Evolutionary conservation across 2,113 vertebrate species (phyloP).

Genomic region (Tamias sibiricus): DNA sequence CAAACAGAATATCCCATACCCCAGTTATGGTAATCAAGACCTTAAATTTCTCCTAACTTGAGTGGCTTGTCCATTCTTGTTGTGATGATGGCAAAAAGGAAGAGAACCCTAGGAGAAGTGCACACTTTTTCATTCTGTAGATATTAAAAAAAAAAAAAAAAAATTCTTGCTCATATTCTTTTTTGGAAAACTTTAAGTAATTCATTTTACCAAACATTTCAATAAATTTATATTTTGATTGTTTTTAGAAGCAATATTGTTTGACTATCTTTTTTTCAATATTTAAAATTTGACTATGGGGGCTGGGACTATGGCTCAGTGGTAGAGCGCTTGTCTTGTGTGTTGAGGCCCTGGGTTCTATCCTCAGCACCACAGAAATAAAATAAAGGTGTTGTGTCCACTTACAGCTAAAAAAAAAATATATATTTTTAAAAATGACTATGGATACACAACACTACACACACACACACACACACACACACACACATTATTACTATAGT

Average conservation of each 20-base stretch:
- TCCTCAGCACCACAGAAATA: no score
- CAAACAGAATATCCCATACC: neutral
- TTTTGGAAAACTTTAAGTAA: neutral
- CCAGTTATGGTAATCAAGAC: neutral
- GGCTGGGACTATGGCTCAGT: no score
- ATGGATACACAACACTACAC: no score
- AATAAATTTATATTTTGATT: neutral
- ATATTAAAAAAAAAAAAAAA: no score
- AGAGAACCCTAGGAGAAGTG: accelerated
- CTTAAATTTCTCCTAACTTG: neutral
- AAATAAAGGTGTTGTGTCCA: no score
- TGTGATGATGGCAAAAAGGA: neutral
- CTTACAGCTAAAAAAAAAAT: no score
- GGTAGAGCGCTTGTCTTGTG: no score
- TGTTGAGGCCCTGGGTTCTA: no score
- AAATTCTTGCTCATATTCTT: neutral
- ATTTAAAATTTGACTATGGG: neutral
- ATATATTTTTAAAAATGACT: no score
- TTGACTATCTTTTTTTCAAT: neutral
- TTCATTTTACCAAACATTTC: neutral
- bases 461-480: no score
- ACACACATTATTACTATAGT: neutral
- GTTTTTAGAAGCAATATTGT: neutral
- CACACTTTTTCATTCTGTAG: accelerated
- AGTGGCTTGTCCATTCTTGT: neutral